Conservation (phyloP, 2,888 invertebrate genomes). For the Ornithoptera priamus region DNA sequence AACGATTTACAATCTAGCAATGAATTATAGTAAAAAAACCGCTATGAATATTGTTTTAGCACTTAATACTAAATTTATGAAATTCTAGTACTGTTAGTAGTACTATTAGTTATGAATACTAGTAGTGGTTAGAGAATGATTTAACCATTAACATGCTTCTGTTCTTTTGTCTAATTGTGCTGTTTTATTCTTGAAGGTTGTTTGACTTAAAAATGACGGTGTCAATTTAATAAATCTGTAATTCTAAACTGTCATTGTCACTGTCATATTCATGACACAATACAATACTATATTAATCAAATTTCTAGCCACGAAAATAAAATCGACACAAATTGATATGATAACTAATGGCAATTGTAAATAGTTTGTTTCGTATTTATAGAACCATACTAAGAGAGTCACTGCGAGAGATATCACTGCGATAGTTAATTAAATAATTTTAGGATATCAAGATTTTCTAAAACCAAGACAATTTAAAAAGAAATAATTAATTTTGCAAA, state of each 20-base stretch:
- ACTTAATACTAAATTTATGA: too few species aligned
- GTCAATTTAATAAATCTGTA: too few species aligned
- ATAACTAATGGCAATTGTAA: not conserved
- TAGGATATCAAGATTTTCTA: not conserved
- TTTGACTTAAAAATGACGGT: too few species aligned
- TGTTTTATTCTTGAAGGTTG: too few species aligned
- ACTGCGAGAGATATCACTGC: not conserved
- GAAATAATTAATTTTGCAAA: not conserved
- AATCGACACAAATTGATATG: not conserved
- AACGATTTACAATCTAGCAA: too few species aligned
- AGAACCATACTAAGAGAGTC: not conserved
- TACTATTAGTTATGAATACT: too few species aligned
- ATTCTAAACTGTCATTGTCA: conserved; percentile 1
- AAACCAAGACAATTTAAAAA: not conserved
- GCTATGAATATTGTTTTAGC: too few species aligned
- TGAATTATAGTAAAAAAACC: too few species aligned
- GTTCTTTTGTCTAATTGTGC: too few species aligned
- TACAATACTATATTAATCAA: not conserved
- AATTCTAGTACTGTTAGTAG: too few species aligned
- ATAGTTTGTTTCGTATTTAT: not conserved
- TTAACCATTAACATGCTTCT: too few species aligned
- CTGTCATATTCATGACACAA: not conserved
- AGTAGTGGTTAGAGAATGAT: too few species aligned
- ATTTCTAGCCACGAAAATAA: conserved; percentile 15
- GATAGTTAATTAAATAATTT: not conserved